Evolutionary conservation across 2,113 vertebrate species (phyloP).

Genomic region (Mellivora capensis): DNA sequence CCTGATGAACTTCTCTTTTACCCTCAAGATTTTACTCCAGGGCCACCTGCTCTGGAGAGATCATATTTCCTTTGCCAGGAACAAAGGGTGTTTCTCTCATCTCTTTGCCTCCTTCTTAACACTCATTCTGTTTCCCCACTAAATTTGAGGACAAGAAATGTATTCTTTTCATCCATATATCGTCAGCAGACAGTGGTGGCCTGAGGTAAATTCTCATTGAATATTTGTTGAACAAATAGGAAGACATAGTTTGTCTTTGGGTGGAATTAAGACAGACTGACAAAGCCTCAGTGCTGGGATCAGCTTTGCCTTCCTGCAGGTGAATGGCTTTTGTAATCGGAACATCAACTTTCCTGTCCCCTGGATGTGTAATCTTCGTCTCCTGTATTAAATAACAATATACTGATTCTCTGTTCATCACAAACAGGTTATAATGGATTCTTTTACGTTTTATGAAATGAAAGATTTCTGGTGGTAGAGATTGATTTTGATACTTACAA

Average conservation of each 20-base stretch:
- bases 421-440: constrained; percentile 44
- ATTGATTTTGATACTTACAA: constrained; percentile 71
- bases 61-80: not conserved
- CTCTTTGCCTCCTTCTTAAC: not conserved
- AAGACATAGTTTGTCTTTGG: not conserved
- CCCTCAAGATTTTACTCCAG: not conserved
- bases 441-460: constrained; percentile 57
- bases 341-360: not conserved
- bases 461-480: constrained; percentile 63
- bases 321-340: not conserved
- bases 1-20: not conserved
- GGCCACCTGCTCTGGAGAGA: not conserved
- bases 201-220: not conserved
- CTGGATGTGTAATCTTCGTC: constrained; percentile 19
- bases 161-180: not conserved
- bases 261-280: not conserved
- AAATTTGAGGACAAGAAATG: not conserved
- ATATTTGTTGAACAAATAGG: not conserved
- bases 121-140: not conserved
- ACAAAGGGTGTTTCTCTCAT: not conserved
- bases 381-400: constrained; percentile 45
- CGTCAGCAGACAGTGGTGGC: not conserved
- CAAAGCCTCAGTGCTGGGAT: not conserved
- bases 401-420: constrained; percentile 48
- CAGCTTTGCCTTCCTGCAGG: not conserved